Evolutionary conservation across 1,140 invertebrate species (phyloP), one percentile per base, ranked within the genome.

Genomic region (Scaptomyza graminum): DNA sequence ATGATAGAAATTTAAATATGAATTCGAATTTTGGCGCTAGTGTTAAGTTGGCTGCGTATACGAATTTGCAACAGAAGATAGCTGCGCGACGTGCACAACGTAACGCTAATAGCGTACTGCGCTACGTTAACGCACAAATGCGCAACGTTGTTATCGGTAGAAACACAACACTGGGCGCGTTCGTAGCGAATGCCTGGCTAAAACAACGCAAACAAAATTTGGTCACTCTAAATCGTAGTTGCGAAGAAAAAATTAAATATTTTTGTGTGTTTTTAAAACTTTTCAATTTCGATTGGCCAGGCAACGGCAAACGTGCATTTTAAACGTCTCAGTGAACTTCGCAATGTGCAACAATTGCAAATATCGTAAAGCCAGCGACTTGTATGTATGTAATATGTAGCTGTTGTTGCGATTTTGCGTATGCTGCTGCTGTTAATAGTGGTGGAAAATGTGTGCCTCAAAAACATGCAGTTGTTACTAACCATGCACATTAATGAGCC

Each of bases 231-330:
- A 78, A 72, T 60, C 69, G 54, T 78, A 79, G 75, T 78, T 79
- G 76, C 64, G 65, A 81, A 81, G 74, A 83, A 82, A 79, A 83
- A 76, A 78, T 72, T 83, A 82, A 82, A 83, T 83, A 74, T 81
- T 81, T 82, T 77, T 81, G 70, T 78, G 79, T 67, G 65, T 78
- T 81, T 82, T 52, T 47, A 46, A 67, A 67, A 22, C 25, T 11
- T 67, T 60, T 41, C 16, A 67, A 67, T 60, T 67, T 67, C 56
- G 31, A 51, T 56, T 55, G 41, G 25, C 65, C 37, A 41, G 12
- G 74, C 74, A 76, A 74, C 49, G 9, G 18, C 8, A 62, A 52
- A 70, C 34, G 47, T 57, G 31, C 25, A 47, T 44, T 49, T 7
- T 15, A 37, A 67, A 63, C 54, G n/a, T 16, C 25, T 31, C 6